A percentile compares a stretch with the other conserved stretches of the same genome.
phyloP scores from a whole-genome alignment of 2,113 vertebrate genomes.

The Labeo catla region DNA sequence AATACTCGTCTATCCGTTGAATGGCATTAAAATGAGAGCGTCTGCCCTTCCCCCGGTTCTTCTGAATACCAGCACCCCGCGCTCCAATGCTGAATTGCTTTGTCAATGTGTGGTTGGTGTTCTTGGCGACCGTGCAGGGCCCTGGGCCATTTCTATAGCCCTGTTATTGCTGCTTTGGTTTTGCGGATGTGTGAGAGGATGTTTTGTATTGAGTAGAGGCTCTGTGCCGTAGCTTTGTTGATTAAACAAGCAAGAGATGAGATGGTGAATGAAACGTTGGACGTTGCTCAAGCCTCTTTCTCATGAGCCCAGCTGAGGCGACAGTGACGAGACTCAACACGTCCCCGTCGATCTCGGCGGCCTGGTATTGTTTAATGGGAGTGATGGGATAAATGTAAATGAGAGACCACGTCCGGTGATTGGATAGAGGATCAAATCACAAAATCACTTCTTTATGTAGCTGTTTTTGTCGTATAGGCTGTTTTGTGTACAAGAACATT shows the following conservation, averaged over 20 bases:
- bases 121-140: background rate
- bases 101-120: background rate
- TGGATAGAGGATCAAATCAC: background rate
- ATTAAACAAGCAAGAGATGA: slow-evolving; percentile 11
- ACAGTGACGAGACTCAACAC: slow-evolving; percentile 30
- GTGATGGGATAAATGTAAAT: background rate
- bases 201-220: slow-evolving; percentile 27
- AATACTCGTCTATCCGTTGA: slow-evolving; percentile 25
- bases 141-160: slow-evolving; percentile 6
- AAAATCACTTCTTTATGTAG: background rate
- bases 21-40: slow-evolving; percentile 13
- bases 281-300: background rate
- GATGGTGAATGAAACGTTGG: slow-evolving; percentile 23
- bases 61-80: background rate
- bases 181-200: slow-evolving; percentile 24
- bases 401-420: background rate
- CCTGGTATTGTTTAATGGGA: background rate
- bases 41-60: background rate
- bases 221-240: slow-evolving; percentile 12
- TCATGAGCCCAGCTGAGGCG: slow-evolving; percentile 8
- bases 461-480: background rate
- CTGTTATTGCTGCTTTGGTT: slow-evolving; percentile 33
- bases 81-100: background rate
- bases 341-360: background rate
- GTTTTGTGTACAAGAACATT: background rate